Evolutionary conservation across 2,797 vertebrate species (phyloP).

Genomic region (Acanthiza pusilla): DNA sequence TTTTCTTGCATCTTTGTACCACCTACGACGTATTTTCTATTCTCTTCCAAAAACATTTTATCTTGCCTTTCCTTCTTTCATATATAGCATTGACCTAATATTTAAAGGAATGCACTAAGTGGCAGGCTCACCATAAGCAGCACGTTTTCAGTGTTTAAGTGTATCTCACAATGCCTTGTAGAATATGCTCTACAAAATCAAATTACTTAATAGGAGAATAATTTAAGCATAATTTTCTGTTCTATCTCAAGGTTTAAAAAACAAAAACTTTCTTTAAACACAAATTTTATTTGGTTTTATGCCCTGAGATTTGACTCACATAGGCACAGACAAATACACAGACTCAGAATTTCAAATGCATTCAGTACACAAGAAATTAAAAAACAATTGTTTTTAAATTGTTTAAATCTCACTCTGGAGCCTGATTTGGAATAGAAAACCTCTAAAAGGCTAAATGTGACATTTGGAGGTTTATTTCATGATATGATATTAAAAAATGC

Average conservation of each 20-base stretch:
- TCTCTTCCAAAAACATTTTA: not conserved
- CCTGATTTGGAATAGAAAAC: not conserved
- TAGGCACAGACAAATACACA: not conserved
- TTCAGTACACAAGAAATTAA: not conserved
- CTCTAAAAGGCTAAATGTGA: not conserved
- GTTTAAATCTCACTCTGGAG: not conserved
- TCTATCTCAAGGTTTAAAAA: not conserved
- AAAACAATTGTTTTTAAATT: not conserved
- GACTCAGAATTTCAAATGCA: not conserved
- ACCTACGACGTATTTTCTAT: not conserved
- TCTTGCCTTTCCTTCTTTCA: not conserved
- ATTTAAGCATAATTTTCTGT: not conserved
- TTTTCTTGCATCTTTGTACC: not conserved
- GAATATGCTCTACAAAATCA: not conserved
- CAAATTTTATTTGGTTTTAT: not conserved
- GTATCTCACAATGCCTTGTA: not conserved
- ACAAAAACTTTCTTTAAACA: not conserved
- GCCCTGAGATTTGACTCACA: not conserved
- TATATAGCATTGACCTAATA: not conserved
- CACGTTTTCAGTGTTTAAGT: not conserved
- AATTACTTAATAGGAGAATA: not conserved
- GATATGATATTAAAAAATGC: not conserved
- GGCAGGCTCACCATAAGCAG: not conserved
- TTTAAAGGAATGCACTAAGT: not conserved
- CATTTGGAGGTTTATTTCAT: not conserved